Base-by-base conservation (phyloP, 2,888 invertebrate species). In the Drosophila neonasuta region DNA sequence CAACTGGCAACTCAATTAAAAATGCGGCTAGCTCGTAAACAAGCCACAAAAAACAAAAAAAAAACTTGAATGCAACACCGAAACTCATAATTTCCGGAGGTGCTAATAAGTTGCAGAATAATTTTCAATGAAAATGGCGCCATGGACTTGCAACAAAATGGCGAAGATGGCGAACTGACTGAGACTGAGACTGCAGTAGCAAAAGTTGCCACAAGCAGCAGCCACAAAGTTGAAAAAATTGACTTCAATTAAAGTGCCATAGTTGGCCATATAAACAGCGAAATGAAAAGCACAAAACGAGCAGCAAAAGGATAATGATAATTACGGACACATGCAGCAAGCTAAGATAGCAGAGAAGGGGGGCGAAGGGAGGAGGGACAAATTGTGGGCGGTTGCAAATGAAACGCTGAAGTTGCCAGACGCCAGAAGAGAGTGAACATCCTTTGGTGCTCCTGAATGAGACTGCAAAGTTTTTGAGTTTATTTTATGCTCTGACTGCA, bases 51-150 rank as follows among this genome's bases (percentile, higher is more conserved):
- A 72, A 24, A 20, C 0, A 20, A 24, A 24, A 24, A 24, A 1
- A 24, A 24, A 73, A 71, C 58, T 62, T 64, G 72, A 67, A 71
- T 74, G 64, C 68, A 67, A 73, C 74, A 73, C 69, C 68, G 68
- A 73, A 78, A 79, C 77, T 83, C 86, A 85, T 83, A 83, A 83
- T 83, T 83, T 86, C 81, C 86, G 79, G 83, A 86, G 82, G 82
- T 83, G 82, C 81, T 83, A 83, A 83, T 86, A 83, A 83, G 86
- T 83, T 86, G 80, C 85, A 80, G 76, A 77, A 86, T 81, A 74
- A 86, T 83, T 83, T 79, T 73, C 77, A 83, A 81, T 80, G 79
- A 76, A 73, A 83, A 74, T 69, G 64, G 60, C 58, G 48, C 17
- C 39, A 30, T 51, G 51, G 58, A 39, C 69, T 58, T 73, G 62